These are phyloP conservation scores for Rhagonycha fulva DNA, from an alignment of 2,888 invertebrate genomes.

Conservation along the genomic window DNA sequence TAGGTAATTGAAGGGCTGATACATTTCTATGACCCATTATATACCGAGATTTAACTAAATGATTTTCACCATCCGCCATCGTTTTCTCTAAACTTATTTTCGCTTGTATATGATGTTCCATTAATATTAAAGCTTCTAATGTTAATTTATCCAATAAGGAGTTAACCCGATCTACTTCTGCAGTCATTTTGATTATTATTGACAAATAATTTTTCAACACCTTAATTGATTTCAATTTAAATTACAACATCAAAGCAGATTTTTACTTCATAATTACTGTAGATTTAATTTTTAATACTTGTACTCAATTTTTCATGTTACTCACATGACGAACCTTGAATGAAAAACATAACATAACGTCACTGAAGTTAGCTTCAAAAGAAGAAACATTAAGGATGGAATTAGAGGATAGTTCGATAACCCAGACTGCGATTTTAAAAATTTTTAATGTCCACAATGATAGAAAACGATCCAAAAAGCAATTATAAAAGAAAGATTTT, in stretches of 20 bases:
- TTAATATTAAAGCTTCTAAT: constrained; percentile 70
- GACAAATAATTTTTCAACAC: not conserved
- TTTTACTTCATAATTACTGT: not conserved
- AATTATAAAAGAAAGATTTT: too few species aligned
- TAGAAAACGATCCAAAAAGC: too few species aligned
- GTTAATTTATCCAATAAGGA: constrained; percentile 69
- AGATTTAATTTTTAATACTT: not conserved
- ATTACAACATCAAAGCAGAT: not conserved
- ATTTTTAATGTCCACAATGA: too few species aligned
- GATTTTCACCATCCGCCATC: constrained; percentile 71
- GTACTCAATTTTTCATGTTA: not conserved
- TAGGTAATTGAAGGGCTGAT: constrained; percentile 71
- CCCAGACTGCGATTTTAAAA: too few species aligned
- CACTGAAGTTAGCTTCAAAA: not conserved
- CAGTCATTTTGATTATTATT: constrained; percentile 26
- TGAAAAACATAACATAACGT: not conserved
- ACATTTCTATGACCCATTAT: constrained; percentile 78
- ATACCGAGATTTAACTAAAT: constrained; percentile 78
- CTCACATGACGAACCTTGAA: not conserved
- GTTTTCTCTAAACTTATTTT: constrained; percentile 72
- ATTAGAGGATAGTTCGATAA: too few species aligned
- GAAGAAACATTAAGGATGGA: too few species aligned
- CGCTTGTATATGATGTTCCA: constrained; percentile 72
- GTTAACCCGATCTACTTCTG: constrained; percentile 56
- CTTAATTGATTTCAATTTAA: not conserved